Evolutionary conservation across 1,140 invertebrate genomes (phyloP).

Genomic region (Carcinoscorpius rotundicauda): DNA sequence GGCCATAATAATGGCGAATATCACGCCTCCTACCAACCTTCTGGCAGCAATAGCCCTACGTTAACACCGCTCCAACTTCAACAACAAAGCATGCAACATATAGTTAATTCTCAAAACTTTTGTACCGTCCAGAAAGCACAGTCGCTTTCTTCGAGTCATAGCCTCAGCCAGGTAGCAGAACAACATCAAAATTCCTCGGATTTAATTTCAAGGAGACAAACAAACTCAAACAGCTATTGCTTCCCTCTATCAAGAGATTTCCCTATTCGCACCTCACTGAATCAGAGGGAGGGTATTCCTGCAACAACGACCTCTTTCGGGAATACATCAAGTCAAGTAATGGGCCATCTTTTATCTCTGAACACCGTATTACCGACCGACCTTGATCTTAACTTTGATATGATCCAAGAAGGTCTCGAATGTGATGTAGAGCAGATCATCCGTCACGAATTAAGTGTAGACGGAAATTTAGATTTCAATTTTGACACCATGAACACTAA

Average conservation of each 20-base stretch:
- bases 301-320: not conserved
- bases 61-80: not conserved
- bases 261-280: not conserved
- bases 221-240: not conserved
- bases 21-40: not conserved
- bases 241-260: too few species aligned
- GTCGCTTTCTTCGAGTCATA: not conserved
- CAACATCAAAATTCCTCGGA: not conserved
- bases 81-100: not conserved
- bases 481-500: slow-evolving; percentile 42
- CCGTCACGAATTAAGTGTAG: slow-evolving; percentile 80
- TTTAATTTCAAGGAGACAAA: not conserved
- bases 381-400: slow-evolving; percentile 67
- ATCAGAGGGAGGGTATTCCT: not conserved
- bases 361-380: slow-evolving; percentile 32
- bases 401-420: slow-evolving; percentile 63
- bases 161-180: not conserved
- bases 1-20: not conserved
- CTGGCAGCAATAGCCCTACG: not conserved
- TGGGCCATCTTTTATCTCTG: not conserved
- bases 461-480: slow-evolving; percentile 82
- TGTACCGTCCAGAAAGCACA: too few species aligned
- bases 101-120: not conserved
- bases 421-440: slow-evolving; percentile 94
- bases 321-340: not conserved